Evolutionary conservation across 2,113 vertebrate genomes (phyloP).

Genomic region (Mus musculus): GRCm39 chr10:117902501-117903000

Average conservation of each 20-base stretch:
- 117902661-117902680: neutral
- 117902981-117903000: neutral
- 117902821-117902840: neutral
- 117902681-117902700: neutral
- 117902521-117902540: neutral
- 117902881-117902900: neutral
- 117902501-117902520: neutral
- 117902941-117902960: neutral
- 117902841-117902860: neutral
- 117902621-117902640: neutral
- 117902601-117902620: neutral
- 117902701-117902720: neutral
- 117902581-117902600: neutral
- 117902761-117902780: neutral
- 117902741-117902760: rapidly evolving
- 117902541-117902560: neutral
- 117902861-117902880: neutral
- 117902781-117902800: neutral
- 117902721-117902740: neutral
- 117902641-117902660: neutral
- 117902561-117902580: neutral
- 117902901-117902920: neutral
- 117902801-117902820: neutral
- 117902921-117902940: neutral
- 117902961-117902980: neutral